Conservation (phyloP, 2,888 invertebrate species). For the Calephelis perditalis region DNA sequence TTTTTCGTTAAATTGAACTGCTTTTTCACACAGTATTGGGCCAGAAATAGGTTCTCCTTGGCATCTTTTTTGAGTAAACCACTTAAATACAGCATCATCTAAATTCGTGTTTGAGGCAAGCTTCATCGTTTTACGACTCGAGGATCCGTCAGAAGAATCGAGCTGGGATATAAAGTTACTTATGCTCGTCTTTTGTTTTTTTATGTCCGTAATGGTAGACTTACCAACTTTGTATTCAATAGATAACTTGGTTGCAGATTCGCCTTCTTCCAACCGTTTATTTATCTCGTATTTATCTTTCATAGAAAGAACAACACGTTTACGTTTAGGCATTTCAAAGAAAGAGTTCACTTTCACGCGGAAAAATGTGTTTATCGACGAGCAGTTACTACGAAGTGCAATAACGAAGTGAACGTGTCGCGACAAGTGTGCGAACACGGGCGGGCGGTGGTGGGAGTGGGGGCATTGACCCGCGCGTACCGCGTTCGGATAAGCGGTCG, state of each 20-base stretch:
- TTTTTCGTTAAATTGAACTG: slow-evolving; percentile 30
- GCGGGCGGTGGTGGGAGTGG: too few species aligned
- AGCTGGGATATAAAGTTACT: slow-evolving; percentile 20
- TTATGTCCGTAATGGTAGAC: slow-evolving; percentile 14
- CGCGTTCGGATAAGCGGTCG: too few species aligned
- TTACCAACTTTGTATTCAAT: slow-evolving; percentile 25
- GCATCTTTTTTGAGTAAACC: slow-evolving; percentile 28
- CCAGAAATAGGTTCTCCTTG: slow-evolving; percentile 18
- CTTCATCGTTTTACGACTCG: slow-evolving; percentile 29
- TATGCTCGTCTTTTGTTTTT: slow-evolving; percentile 3
- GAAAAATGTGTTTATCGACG: not conserved
- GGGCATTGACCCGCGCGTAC: too few species aligned
- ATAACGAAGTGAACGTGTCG: too few species aligned
- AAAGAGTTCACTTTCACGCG: slow-evolving; percentile 22
- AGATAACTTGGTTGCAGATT: slow-evolving; percentile 22
- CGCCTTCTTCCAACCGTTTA: slow-evolving; percentile 26
- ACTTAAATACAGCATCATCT: slow-evolving; percentile 24
- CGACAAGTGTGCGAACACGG: too few species aligned
- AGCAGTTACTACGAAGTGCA: not conserved
- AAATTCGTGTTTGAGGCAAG: slow-evolving; percentile 26
- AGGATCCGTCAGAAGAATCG: slow-evolving; percentile 27
- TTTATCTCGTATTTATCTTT: slow-evolving; percentile 18
- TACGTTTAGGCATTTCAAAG: slow-evolving; percentile 17
- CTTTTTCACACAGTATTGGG: slow-evolving; percentile 27
- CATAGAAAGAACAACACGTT: too few species aligned